phyloP scores from a whole-genome alignment of 2,888 invertebrate genomes.

The Pyrrhosoma nymphula region DNA sequence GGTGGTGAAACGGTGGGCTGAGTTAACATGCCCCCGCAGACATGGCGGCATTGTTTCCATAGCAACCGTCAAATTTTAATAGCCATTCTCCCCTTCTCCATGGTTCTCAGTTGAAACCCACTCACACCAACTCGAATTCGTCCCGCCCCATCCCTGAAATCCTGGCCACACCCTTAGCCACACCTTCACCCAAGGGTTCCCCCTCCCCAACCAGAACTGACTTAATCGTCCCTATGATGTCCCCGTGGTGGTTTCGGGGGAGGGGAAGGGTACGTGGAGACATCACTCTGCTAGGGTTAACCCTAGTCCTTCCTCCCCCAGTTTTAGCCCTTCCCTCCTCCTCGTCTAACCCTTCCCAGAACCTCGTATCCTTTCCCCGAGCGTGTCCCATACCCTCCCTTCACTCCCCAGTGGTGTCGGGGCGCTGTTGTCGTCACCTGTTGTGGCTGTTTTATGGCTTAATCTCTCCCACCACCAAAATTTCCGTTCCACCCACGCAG shows the following conservation, averaged over 20 bases:
- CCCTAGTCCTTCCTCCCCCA: background rate
- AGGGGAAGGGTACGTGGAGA: background rate
- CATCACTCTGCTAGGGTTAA: background rate
- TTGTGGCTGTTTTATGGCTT: constrained; percentile 50
- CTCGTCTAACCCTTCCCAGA: background rate
- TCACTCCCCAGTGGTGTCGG: background rate
- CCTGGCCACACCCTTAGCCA: background rate
- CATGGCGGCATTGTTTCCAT: constrained; percentile 16
- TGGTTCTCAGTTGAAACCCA: background rate
- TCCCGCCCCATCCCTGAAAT: background rate
- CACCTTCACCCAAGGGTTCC: background rate
- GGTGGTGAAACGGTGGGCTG: too few species aligned
- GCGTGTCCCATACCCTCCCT: background rate
- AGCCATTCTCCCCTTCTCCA: background rate
- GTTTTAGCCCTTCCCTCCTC: background rate
- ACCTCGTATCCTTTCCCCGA: background rate
- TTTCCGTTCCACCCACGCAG: background rate
- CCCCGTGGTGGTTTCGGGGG: background rate
- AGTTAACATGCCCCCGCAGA: background rate
- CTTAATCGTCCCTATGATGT: constrained; percentile 14
- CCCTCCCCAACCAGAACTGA: background rate
- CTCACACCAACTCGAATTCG: too few species aligned
- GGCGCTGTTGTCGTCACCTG: constrained; percentile 44
- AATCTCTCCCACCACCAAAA: background rate
- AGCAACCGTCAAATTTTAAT: constrained; percentile 16